These are phyloP conservation scores for Andrena dorsata DNA, from an alignment of 2,888 invertebrate genomes.

Conservation along the genomic window DNA sequence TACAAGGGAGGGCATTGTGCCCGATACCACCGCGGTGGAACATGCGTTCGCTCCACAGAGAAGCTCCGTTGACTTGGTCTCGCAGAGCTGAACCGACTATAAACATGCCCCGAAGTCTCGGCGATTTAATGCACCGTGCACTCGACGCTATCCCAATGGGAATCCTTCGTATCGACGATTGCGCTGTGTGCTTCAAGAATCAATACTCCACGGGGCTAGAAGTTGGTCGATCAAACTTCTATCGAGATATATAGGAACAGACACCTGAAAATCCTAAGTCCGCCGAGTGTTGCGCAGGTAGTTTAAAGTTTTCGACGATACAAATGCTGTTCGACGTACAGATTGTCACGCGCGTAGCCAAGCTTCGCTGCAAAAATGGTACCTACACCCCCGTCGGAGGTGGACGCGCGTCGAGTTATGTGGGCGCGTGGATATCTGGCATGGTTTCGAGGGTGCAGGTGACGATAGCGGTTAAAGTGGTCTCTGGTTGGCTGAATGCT, in stretches of 20 bases:
- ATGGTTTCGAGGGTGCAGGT: conserved; percentile 8
- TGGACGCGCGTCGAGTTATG: not conserved
- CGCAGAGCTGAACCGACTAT: not conserved
- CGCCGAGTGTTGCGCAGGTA: not conserved
- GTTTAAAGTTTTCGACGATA: not conserved
- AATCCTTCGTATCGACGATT: no score
- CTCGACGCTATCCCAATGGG: no score
- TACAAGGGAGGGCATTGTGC: not conserved
- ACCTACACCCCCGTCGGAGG: not conserved
- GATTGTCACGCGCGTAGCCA: not conserved
- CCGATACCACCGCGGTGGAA: not conserved
- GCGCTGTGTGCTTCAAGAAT: no score
- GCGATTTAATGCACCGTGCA: not conserved
- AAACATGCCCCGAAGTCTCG: not conserved
- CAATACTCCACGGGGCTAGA: no score
- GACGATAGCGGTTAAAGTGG: conserved; percentile 41
- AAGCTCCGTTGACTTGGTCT: not conserved
- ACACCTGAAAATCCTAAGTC: no score
- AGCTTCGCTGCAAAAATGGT: conserved; percentile 7
- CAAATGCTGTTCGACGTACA: not conserved
- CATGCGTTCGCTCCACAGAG: not conserved
- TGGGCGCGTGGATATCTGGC: conserved; percentile 7
- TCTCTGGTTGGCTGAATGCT: not conserved
- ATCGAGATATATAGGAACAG: no score
- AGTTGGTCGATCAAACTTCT: no score